These are phyloP conservation scores for Rhizoglyphus robini DNA, from an alignment of 1,140 invertebrate species.

Conservation along the genomic window DNA sequence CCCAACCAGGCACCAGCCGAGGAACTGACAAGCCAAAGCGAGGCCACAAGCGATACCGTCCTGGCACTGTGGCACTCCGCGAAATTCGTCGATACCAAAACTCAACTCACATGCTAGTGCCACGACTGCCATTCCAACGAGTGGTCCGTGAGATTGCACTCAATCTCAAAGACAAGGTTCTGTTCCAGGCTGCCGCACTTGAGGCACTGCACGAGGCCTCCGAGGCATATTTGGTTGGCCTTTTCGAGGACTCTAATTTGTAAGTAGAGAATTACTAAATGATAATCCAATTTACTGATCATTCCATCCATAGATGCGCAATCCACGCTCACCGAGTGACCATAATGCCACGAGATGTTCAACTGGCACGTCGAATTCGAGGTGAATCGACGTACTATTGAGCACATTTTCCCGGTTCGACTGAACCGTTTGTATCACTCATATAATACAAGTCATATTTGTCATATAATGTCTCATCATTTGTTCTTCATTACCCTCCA, in stretches of 20 bases:
- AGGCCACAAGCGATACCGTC: conserved; percentile 33
- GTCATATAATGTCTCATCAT: too few species aligned
- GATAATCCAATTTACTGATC: conserved; percentile 38
- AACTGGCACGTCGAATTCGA: conserved; percentile 30
- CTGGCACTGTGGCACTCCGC: conserved; percentile 35
- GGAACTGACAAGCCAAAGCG: conserved; percentile 59
- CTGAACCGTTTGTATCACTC: too few species aligned
- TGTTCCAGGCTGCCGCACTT: conserved; percentile 39
- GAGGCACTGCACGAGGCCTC: conserved; percentile 31
- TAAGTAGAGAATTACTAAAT: conserved; percentile 58
- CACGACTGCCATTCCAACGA: conserved; percentile 39
- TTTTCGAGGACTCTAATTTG: conserved; percentile 35
- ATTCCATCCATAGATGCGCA: conserved; percentile 65
- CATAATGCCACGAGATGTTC: conserved; percentile 31
- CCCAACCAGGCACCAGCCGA: too few species aligned
- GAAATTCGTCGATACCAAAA: conserved; percentile 46
- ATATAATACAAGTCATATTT: too few species aligned
- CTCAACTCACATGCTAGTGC: conserved; percentile 55
- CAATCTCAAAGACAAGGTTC: background rate
- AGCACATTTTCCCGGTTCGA: background rate
- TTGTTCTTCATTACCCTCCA: too few species aligned
- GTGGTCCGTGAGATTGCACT: conserved; percentile 29
- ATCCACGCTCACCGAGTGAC: conserved; percentile 59
- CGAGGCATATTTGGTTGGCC: conserved; percentile 30
- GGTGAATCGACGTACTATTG: conserved; percentile 15